Base-by-base conservation (phyloP, 2,797 vertebrate species). In the Chromobotia macracanthus region DNA sequence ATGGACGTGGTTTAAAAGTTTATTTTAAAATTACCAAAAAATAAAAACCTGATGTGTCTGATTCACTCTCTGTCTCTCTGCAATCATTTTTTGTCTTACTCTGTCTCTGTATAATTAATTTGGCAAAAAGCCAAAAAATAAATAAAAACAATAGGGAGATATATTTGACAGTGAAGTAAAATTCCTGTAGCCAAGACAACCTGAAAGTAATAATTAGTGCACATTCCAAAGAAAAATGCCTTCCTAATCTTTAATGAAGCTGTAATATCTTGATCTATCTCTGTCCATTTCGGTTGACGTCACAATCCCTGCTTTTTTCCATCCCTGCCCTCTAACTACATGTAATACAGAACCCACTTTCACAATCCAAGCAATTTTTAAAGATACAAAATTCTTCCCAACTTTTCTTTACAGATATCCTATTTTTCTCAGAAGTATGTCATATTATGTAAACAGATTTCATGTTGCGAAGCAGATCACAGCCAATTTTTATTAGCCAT, bases 401-500 rank as follows among this genome's bases (percentile, higher is more conserved):
- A 2, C 5, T 41, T 7, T 41, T 41, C 8, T 38, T 38, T 41
- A 9, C 38, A 41, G 10, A 41, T 41, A 41, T 41, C 9, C 9
- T 41, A 7, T 41, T 41, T 41, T 1, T 9, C 38, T 41, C 38
- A 41, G 38, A 25, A 5, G 11, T 28, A 28, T 10, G 3, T 60
- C 3, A 16, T 13, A 18, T 31, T 9, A 56, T 56, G 55, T 56
- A 16, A 16, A 28, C 9, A 31, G 6, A 16, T 61, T 63, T 21
- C 5, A 35, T 7, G 46, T 38, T 21, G n/a, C 4, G 8, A 19
- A 46, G 31, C 56, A 16, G 41, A 25, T 64, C 69, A 35, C 23
- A 51, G 44, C 3, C 66, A 56, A 66, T 18, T 77, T n/a, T 63
- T 21, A 72, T 67, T 55, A 66, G 46, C 28, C 10, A 9, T 55